Base-by-base conservation (phyloP, 2,888 invertebrate genomes). In the Drosophila helvetica region DNA sequence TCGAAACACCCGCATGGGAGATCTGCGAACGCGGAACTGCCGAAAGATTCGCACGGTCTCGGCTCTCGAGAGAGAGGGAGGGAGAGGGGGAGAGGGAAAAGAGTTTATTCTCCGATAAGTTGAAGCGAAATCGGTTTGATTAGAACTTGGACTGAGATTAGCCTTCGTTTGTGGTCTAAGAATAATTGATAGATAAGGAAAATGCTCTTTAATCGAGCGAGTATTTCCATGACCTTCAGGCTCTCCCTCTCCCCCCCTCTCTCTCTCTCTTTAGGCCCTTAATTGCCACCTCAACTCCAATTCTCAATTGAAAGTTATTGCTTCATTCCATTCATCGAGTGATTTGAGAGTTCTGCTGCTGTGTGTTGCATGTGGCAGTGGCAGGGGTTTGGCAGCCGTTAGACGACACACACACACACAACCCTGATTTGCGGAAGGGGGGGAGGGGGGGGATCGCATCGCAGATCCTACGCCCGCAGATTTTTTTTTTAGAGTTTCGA, bases 381-480 rank as follows among this genome's bases (percentile, higher is more conserved):
- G 54, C 69, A 72, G 56, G 66, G 45, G 52, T 67, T 65, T 69
- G 50, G 76, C 80, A 71, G 66, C 54, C 75, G 74, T 70, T 75
- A 69, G 79, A 78, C 57, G 15, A 19, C 15, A 18, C 25, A 19
- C 15, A 18, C 25, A 57, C 61, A 58, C 68, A 69, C n/a, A n/a
- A n/a, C 72, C 78, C 77, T 58, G 56, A 75, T 19, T 67, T 53
- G 51, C 68, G 12, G 54, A 12, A 12, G 33, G 25, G 19, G 43
- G 38, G 17, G 30, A 12, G 43, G 12, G 4, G 33, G 42, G 19
- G 43, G 38, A 38, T 61, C 46, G 46, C 30, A 45, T 45, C 10
- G 56, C 42, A 65, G 84, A 90, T 88, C 80, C 89, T 88, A 82
- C 80, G 78, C 89, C 89, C 89, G 89, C 89, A 89, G 89, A 81